These are phyloP conservation scores for Andricus grossulariae DNA, from an alignment of 1,140 invertebrate species.

Conservation along the genomic window DNA sequence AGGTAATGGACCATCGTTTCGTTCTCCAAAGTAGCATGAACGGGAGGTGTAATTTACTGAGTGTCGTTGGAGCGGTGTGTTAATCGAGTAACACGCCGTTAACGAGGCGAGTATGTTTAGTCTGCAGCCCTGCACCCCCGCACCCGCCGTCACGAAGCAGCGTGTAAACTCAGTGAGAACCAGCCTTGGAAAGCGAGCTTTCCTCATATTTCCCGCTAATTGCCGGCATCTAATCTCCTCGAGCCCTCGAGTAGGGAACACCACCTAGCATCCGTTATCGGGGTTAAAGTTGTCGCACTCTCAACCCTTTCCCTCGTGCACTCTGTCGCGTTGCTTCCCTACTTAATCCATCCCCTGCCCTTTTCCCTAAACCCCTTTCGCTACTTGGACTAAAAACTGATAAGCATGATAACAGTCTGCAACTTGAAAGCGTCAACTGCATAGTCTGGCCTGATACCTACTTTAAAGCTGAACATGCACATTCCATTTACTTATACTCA, in stretches of 20 bases:
- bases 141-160: not conserved
- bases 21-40: constrained; percentile 16
- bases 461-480: constrained; percentile 7
- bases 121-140: constrained; percentile 13
- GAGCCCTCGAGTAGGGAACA: constrained; percentile 36
- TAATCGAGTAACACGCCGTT: constrained; percentile 57
- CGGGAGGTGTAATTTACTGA: constrained; percentile 51
- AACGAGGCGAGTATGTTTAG: constrained; percentile 54
- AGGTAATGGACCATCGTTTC: constrained; percentile 23
- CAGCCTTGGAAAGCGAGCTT: constrained; percentile 32
- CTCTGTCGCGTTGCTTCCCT: constrained; percentile 20
- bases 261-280: constrained; percentile 47
- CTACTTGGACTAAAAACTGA: constrained; percentile 35
- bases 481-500: not conserved
- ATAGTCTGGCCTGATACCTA: constrained; percentile 6
- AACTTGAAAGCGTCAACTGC: constrained; percentile 24
- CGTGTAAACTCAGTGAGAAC: constrained; percentile 3
- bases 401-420: constrained; percentile 36
- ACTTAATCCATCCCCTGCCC: not conserved
- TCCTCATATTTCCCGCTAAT: constrained; percentile 55
- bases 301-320: constrained; percentile 38
- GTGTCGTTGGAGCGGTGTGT: constrained; percentile 49
- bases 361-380: constrained; percentile 31
- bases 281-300: constrained; percentile 49
- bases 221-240: constrained; percentile 51